These are phyloP conservation scores for Tamias sibiricus DNA, from an alignment of 2,113 vertebrate species.

Conservation along the genomic window DNA sequence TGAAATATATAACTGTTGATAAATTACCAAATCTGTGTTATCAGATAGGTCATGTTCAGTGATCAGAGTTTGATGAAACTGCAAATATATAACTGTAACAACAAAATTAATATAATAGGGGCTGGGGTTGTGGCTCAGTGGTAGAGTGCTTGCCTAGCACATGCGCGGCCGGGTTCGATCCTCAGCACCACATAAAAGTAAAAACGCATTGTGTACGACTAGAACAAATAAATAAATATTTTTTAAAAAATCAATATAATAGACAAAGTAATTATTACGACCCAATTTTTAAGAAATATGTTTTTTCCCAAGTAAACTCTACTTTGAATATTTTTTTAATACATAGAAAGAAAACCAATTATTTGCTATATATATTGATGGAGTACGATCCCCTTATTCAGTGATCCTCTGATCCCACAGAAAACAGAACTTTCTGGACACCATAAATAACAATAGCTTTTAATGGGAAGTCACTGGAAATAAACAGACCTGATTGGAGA, in stretches of 20 bases:
- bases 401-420: accelerated
- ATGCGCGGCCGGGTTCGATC: too few species aligned
- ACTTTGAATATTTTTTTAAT: too few species aligned
- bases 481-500: background rate
- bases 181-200: too few species aligned
- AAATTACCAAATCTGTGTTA: background rate
- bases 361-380: background rate
- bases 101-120: background rate
- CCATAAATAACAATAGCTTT: background rate
- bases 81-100: background rate
- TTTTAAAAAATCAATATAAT: background rate
- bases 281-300: background rate
- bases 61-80: background rate
- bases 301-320: background rate
- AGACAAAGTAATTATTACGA: background rate
- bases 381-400: background rate
- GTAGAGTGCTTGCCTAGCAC: too few species aligned
- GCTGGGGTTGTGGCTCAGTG: too few species aligned
- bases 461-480: background rate
- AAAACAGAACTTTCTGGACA: background rate
- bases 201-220: too few species aligned
- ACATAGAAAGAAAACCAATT: background rate
- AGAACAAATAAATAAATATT: too few species aligned
- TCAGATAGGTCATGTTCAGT: background rate
- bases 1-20: too few species aligned